phyloP scores from a whole-genome alignment of 2,888 invertebrate species.

The Phengaris arion region DNA sequence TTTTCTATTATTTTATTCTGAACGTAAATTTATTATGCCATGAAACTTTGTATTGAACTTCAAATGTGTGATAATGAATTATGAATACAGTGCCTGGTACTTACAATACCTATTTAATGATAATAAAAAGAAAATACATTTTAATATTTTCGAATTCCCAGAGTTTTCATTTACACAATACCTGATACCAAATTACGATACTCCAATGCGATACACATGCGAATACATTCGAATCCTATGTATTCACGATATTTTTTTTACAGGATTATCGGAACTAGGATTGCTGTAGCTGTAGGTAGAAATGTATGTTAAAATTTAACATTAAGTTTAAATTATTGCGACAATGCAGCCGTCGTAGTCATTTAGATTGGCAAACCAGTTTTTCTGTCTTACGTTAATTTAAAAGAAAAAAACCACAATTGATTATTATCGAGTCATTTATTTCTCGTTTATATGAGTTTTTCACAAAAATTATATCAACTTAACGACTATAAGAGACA shows the following conservation, averaged over 20 bases:
- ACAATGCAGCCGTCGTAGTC: too few species aligned
- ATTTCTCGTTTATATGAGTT: slow-evolving; percentile 44
- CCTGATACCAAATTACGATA: neutral
- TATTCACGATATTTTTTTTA: too few species aligned
- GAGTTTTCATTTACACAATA: slow-evolving; percentile 43
- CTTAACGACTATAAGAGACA: slow-evolving; percentile 44
- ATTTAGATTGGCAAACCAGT: too few species aligned
- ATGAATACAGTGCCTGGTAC: slow-evolving; percentile 54
- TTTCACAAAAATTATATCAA: slow-evolving; percentile 49
- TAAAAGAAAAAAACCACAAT: neutral
- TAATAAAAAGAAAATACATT: slow-evolving; percentile 59
- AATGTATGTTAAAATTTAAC: too few species aligned
- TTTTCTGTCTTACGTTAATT: too few species aligned
- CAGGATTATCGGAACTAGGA: too few species aligned
- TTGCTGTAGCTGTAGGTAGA: too few species aligned
- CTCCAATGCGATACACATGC: neutral
- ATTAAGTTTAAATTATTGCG: too few species aligned
- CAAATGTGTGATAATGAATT: slow-evolving; percentile 54
- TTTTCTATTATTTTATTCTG: neutral
- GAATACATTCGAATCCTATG: too few species aligned
- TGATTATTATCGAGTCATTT: slow-evolving; percentile 31
- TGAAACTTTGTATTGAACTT: slow-evolving; percentile 44
- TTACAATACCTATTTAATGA: slow-evolving; percentile 43
- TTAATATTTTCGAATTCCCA: slow-evolving; percentile 48
- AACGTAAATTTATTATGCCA: slow-evolving; percentile 2